Evolutionary conservation across 1,140 invertebrate species (phyloP).

Genomic region (Danaus melanippus): DNA sequence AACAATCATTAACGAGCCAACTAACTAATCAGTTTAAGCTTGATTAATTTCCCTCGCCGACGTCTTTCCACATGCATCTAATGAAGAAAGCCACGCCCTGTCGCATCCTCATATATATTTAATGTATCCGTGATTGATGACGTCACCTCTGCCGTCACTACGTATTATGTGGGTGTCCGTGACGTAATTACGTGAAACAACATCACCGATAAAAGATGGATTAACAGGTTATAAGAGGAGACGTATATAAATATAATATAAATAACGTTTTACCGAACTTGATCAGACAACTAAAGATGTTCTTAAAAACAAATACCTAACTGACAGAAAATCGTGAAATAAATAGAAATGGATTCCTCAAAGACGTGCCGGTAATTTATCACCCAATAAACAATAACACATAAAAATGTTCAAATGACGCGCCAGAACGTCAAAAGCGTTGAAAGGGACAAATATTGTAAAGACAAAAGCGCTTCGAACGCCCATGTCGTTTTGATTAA

Average conservation of each 20-base stretch:
- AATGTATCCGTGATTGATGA: slow-evolving; percentile 49
- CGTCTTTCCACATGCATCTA: slow-evolving; percentile 32
- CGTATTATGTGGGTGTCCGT: slow-evolving; percentile 45
- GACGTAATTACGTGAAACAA: slow-evolving; percentile 42
- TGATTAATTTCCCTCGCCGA: slow-evolving; percentile 48
- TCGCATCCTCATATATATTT: slow-evolving; percentile 28
- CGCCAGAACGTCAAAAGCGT: slow-evolving; percentile 17
- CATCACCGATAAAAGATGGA: slow-evolving; percentile 32
- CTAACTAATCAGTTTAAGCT: slow-evolving; percentile 22
- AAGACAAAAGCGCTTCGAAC: slow-evolving; percentile 23
- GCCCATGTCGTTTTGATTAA: slow-evolving; percentile 53
- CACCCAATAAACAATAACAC: slow-evolving; percentile 8
- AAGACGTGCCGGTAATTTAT: slow-evolving; percentile 1
- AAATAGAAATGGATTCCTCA: background rate
- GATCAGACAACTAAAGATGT: too few species aligned
- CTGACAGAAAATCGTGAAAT: slow-evolving; percentile 4
- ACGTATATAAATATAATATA: slow-evolving; percentile 4
- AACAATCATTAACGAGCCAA: slow-evolving; percentile 9
- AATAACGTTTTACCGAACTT: too few species aligned
- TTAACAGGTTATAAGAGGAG: slow-evolving; percentile 20
- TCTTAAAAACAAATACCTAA: too few species aligned
- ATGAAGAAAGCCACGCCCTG: slow-evolving; percentile 44
- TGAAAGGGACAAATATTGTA: slow-evolving; percentile 24
- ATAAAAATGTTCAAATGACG: slow-evolving; percentile 23
- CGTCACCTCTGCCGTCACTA: slow-evolving; percentile 36